Evolutionary conservation across 2,797 vertebrate genomes (phyloP).

Genomic region (Notolepis coatsorum): DNA sequence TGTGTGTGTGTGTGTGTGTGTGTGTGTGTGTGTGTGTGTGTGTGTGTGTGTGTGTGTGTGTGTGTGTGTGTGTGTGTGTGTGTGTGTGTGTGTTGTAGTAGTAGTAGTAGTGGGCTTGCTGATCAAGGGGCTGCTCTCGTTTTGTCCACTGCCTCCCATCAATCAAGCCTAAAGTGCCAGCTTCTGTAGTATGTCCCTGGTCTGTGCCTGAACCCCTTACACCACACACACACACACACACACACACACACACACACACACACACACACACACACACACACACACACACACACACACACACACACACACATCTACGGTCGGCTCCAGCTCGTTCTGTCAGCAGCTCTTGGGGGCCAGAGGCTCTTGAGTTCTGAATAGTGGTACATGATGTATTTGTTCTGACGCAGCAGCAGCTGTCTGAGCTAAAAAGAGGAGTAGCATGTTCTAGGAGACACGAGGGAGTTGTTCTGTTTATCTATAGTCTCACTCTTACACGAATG

Average conservation of each 20-base stretch:
- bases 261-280: neutral
- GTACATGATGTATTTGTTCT: slow-evolving; percentile 66
- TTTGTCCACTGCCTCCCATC: slow-evolving; percentile 61
- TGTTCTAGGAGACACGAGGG: slow-evolving; percentile 21
- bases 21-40: slow-evolving; percentile 3
- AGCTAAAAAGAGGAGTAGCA: slow-evolving; percentile 46
- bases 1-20: neutral
- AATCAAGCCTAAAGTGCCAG: slow-evolving; percentile 60
- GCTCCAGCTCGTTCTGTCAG: slow-evolving; percentile 52
- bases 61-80: slow-evolving; percentile 13
- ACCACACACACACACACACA: neutral
- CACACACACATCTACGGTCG: slow-evolving; percentile 27
- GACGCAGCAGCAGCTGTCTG: slow-evolving; percentile 31
- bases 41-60: slow-evolving; percentile 14
- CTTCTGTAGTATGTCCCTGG: slow-evolving; percentile 64
- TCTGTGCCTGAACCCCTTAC: slow-evolving; percentile 21
- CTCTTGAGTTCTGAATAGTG: slow-evolving; percentile 62
- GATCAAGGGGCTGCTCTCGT: slow-evolving; percentile 50
- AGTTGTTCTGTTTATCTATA: slow-evolving; percentile 19
- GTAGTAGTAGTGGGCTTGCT: slow-evolving; percentile 19
- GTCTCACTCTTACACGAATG: neutral
- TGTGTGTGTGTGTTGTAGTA: neutral
- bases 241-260: slow-evolving; percentile 9
- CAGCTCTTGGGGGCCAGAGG: slow-evolving; percentile 46
- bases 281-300: slow-evolving; percentile 11